phyloP scores from a whole-genome alignment of 2,797 vertebrate species.

The Hirundo rustica region DNA sequence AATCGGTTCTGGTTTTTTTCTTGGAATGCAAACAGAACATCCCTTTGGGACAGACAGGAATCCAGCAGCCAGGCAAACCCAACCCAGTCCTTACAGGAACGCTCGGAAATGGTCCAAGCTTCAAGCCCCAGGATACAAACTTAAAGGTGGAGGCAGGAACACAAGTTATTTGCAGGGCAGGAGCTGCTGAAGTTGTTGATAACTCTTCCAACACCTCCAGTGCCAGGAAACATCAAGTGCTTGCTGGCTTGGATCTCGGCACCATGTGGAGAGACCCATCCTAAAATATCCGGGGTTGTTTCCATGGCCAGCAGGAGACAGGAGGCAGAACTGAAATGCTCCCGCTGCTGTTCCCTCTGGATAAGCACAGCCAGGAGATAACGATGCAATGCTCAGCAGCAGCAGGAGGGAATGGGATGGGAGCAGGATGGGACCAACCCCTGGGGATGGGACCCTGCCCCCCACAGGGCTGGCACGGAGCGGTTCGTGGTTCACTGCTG shows the following conservation, averaged over 20 bases:
- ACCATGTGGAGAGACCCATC: not conserved
- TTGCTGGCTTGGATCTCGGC: not conserved
- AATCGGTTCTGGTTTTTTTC: not conserved
- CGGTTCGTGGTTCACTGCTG: not conserved
- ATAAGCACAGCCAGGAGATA: constrained; percentile 26
- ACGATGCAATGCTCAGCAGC: not conserved
- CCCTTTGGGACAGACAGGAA: not conserved
- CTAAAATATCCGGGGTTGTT: not conserved
- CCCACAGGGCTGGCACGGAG: not conserved
- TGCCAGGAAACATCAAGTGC: not conserved
- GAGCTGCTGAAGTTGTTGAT: not conserved
- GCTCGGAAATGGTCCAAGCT: fast-evolving
- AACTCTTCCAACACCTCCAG: not conserved
- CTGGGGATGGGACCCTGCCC: not conserved
- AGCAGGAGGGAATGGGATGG: not conserved
- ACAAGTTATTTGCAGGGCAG: not conserved
- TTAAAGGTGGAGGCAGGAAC: not conserved
- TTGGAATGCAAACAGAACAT: not conserved
- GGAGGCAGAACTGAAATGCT: not conserved
- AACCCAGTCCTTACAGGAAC: not conserved
- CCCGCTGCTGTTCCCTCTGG: not conserved
- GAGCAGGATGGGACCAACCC: not conserved
- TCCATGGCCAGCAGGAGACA: not conserved
- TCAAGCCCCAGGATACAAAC: not conserved
- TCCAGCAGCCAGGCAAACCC: not conserved